A percentile compares a stretch with the other conserved stretches of the same genome.
These are phyloP conservation scores for Gnathonemus longibarbis DNA, from an alignment of 2,113 vertebrate genomes.

Conservation along the genomic window DNA sequence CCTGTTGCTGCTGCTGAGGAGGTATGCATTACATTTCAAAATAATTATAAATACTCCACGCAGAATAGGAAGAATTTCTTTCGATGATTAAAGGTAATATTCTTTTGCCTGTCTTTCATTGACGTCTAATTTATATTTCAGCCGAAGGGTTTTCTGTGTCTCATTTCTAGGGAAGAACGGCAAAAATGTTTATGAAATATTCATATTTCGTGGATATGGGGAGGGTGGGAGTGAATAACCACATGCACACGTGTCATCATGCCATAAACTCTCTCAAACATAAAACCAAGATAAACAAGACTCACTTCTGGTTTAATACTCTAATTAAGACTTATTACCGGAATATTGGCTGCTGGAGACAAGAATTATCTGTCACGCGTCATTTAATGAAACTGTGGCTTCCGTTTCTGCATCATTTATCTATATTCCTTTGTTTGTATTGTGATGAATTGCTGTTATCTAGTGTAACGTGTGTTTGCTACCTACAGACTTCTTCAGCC, in stretches of 20 bases:
- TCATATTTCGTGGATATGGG: background rate
- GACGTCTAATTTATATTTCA: slow-evolving; percentile 11
- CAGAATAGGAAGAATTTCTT: slow-evolving; percentile 28
- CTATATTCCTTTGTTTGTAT: background rate
- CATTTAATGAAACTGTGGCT: background rate
- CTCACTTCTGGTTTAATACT: background rate
- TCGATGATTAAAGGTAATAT: slow-evolving; percentile 26
- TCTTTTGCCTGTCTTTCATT: slow-evolving; percentile 22
- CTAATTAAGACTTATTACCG: background rate
- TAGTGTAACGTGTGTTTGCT: background rate
- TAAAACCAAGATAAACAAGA: background rate
- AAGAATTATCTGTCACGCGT: background rate
- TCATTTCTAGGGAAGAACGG: background rate
- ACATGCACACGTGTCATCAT: background rate
- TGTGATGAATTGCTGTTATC: background rate
- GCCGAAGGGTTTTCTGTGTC: background rate
- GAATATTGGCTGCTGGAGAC: background rate
- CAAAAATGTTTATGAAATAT: slow-evolving; percentile 5
- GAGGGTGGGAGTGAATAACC: background rate
- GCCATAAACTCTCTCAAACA: background rate
- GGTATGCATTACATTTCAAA: slow-evolving; percentile 21
- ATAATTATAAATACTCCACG: slow-evolving; percentile 29
- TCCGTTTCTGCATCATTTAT: background rate
- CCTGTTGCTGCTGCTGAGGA: background rate
- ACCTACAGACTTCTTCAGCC: background rate